phyloP scores from a whole-genome alignment of 2,113 vertebrate species.

The Brachyhypopomus gauderio region DNA sequence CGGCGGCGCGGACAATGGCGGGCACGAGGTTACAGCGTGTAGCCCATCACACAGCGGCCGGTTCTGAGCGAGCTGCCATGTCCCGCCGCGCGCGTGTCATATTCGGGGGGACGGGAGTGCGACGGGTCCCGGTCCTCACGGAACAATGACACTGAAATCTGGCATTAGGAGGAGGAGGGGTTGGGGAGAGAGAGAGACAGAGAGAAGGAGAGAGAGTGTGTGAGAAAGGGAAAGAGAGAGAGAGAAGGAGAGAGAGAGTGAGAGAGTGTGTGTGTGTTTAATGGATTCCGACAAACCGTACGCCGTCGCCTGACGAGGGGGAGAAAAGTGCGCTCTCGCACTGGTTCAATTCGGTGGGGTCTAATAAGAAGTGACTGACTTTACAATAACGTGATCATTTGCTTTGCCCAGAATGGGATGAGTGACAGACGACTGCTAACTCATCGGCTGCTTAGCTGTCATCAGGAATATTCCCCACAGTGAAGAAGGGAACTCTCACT shows the following conservation, averaged over 20 bases:
- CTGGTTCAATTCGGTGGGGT: slow-evolving; percentile 24
- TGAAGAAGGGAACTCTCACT: not conserved
- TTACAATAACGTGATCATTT: slow-evolving; percentile 54
- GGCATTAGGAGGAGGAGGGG: slow-evolving; percentile 2
- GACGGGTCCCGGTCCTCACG: slow-evolving; percentile 56
- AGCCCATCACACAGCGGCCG: slow-evolving; percentile 73
- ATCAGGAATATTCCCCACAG: slow-evolving; percentile 32
- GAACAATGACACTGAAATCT: slow-evolving; percentile 62
- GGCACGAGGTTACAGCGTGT: slow-evolving; percentile 79
- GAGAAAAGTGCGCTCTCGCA: slow-evolving; percentile 34
- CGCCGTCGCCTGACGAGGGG: slow-evolving; percentile 43
- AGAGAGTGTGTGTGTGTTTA: slow-evolving; percentile 33
- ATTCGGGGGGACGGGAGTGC: slow-evolving; percentile 69
- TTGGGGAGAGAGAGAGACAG: slow-evolving; percentile 8
- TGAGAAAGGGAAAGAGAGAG: slow-evolving; percentile 28
- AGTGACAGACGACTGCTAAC: slow-evolving; percentile 48
- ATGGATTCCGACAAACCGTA: slow-evolving; percentile 56
- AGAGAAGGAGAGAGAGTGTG: slow-evolving; percentile 2
- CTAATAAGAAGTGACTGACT: slow-evolving; percentile 56
- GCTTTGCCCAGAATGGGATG: slow-evolving; percentile 42
- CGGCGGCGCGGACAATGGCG: slow-evolving; percentile 76
- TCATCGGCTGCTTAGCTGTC: slow-evolving; percentile 48
- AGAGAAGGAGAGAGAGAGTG: slow-evolving; percentile 3
- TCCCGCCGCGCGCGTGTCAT: slow-evolving; percentile 75
- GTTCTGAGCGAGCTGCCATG: slow-evolving; percentile 78